Percentiles rank a stretch among this genome's conserved stretches.
phyloP scores from a whole-genome alignment of 1,140 invertebrate genomes.

The Drusus annulatus region DNA sequence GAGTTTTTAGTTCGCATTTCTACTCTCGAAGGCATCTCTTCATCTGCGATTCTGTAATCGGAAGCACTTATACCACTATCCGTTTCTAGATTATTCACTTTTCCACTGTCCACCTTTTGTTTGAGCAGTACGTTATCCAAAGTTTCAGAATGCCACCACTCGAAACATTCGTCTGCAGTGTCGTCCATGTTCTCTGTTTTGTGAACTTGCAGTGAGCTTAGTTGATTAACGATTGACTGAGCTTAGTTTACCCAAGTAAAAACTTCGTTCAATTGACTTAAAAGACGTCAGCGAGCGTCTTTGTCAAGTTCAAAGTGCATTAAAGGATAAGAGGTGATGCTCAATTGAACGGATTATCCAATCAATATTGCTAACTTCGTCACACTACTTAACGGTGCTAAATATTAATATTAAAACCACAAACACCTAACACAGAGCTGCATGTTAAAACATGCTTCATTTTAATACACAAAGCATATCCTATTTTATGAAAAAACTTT shows the following conservation, averaged over 20 bases:
- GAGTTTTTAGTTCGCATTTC: constrained; percentile 8
- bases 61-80: constrained; percentile 42
- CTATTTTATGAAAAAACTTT: no score
- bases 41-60: constrained; percentile 22
- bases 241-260: constrained; percentile 46
- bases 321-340: constrained; percentile 36
- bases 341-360: constrained; percentile 35
- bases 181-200: constrained; percentile 34
- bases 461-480: no score
- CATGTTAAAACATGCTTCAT: no score
- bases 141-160: constrained; percentile 42
- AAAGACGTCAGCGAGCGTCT: constrained; percentile 42
- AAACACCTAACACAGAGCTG: no score
- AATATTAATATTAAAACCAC: no score
- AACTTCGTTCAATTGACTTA: constrained; percentile 21
- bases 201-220: background rate
- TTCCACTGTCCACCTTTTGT: constrained; percentile 37
- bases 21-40: constrained; percentile 25
- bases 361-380: constrained; percentile 38
- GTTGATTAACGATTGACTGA: constrained; percentile 48
- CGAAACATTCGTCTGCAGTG: constrained; percentile 39
- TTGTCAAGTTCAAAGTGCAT: constrained; percentile 52
- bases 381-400: background rate
- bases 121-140: constrained; percentile 48
- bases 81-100: constrained; percentile 8